Evolutionary conservation across 2,797 vertebrate species (phyloP), one percentile per base, ranked within the genome.

Genomic region (Momotus momota): DNA sequence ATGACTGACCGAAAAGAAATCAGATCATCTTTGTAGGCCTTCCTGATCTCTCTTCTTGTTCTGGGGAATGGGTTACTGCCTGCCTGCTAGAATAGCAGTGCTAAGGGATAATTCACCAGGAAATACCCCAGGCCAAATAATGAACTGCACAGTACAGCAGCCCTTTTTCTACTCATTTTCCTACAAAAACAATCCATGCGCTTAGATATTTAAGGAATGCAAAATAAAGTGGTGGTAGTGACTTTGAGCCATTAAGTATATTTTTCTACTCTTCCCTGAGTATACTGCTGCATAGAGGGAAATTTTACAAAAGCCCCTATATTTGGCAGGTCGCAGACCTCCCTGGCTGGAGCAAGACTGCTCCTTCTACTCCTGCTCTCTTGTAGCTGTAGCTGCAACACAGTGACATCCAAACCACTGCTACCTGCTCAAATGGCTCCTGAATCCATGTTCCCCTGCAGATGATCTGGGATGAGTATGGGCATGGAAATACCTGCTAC

Each of bases 201-300:
- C 89, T 96, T 94, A 97, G 87, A 91, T 64, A 95, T 96, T 94
- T 94, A 86, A 96, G 88, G 92, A 97, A 95, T 91, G 91, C 89
- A 93, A 94, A 94, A 89, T 91, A 81, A 86, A 85, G 78, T 58
- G 67, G 83, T 91, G 57, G 75, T 58, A 73, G 94, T 86, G 89
- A 92, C 58, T 95, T 81, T 40, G 62, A 93, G 62, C n/a, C 81
- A 55, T 65, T 72, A 84, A 88, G 70, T 83, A 25, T 91, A 70
- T 94, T 95, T 91, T 96, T 74, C 43, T 86, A 45, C 70, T 66
- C 66, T 89, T 89, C 35, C 40, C 20, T 38, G 43, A 29, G 29
- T 9, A 29, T 27, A 7, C 10, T 10, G 16, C 52, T 52, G 62
- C 5, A 14, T 7, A 26, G 48, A 87, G 48, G 46, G 65, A 11